Evolutionary conservation across 2,113 vertebrate species (phyloP).

Genomic region (Eleginops maclovinus): DNA sequence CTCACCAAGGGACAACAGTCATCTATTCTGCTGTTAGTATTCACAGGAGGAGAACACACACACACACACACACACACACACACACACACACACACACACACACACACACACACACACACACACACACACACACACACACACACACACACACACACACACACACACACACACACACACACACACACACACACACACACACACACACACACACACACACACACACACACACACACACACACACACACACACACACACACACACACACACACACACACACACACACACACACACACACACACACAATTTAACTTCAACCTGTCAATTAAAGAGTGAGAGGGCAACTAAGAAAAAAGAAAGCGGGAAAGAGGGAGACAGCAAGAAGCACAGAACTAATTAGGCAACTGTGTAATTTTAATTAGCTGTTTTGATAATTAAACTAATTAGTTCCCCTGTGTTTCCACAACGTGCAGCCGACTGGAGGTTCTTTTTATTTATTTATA

Average conservation of each 20-base stretch:
- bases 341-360: constrained; percentile 86
- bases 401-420: constrained; percentile 99
- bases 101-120: constrained; percentile 14
- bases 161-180: constrained; percentile 6
- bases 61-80: constrained; percentile 20
- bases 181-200: constrained; percentile 21
- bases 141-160: constrained; percentile 16
- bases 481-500: constrained; percentile 85
- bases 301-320: constrained; percentile 98
- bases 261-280: constrained; percentile 1
- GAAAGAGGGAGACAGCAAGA: constrained; percentile 92
- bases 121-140: constrained; percentile 10
- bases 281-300: constrained; percentile 21
- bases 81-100: constrained; percentile 11
- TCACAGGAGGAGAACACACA: constrained; percentile 83
- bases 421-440: constrained; percentile 99
- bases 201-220: constrained; percentile 1
- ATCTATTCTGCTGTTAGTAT: constrained; percentile 91
- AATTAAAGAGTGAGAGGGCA: constrained; percentile 91
- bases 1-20: constrained; percentile 88
- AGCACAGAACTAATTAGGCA: constrained; percentile 99
- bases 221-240: constrained; percentile 21
- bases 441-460: constrained; percentile 99
- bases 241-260: constrained; percentile 5
- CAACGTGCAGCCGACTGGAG: constrained; percentile 95